A percentile compares a stretch with the other conserved stretches of the same genome.
Evolutionary conservation across 2,888 invertebrate genomes (phyloP).

Genomic region (Timema podura): DNA sequence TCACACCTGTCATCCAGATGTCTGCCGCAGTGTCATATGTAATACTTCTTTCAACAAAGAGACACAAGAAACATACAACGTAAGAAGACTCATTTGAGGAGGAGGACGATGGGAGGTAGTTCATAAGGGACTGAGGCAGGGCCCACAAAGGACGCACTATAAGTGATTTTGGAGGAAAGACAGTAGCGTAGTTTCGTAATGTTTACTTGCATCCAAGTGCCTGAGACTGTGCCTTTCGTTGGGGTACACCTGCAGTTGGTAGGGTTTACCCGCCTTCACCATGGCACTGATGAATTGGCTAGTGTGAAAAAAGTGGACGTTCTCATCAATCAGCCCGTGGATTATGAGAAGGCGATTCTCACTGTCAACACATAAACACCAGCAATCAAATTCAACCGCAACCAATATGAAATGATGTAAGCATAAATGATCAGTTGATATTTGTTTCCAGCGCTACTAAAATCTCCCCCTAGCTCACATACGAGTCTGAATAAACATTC

Average conservation of each 20-base stretch:
- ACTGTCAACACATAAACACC: slow-evolving; percentile 45
- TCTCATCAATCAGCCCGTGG: slow-evolving; percentile 97
- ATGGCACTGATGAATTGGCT: slow-evolving; percentile 85
- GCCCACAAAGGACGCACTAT: slow-evolving; percentile 40
- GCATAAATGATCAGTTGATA: too few species aligned
- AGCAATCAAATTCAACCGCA: background rate
- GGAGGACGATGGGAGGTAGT: too few species aligned
- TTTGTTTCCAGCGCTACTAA: too few species aligned
- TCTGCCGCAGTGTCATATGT: too few species aligned
- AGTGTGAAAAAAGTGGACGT: slow-evolving; percentile 97
- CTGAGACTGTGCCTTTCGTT: slow-evolving; percentile 94
- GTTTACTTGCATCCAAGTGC: slow-evolving; percentile 89
- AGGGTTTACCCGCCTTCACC: slow-evolving; percentile 93
- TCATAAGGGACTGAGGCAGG: too few species aligned
- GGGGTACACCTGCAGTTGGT: slow-evolving; percentile 89
- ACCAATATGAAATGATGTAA: too few species aligned
- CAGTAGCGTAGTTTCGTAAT: slow-evolving; percentile 91
- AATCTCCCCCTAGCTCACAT: background rate
- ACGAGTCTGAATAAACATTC: background rate
- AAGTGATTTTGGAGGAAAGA: slow-evolving; percentile 84
- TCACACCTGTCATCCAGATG: too few species aligned
- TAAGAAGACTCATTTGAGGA: too few species aligned
- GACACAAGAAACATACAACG: too few species aligned
- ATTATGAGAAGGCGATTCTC: slow-evolving; percentile 89
- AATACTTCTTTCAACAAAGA: too few species aligned